A percentile compares a stretch with the other conserved stretches of the same genome.
Evolutionary conservation across 2,113 vertebrate species (phyloP).

Genomic region (Centrocercus urophasianus): DNA sequence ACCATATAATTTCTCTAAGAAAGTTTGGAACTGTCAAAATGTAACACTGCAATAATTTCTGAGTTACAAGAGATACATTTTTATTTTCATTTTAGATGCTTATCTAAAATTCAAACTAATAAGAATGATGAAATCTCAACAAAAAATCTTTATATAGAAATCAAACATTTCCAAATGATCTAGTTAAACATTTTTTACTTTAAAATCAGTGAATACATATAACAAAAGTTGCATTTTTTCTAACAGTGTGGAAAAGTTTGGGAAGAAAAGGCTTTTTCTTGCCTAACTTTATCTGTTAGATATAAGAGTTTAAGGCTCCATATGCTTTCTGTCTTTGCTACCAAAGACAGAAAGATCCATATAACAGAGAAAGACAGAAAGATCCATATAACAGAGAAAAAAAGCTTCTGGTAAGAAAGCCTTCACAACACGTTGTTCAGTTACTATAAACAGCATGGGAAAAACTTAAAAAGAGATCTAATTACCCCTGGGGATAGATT

Average conservation of each 20-base stretch:
- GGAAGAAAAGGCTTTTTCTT: not conserved
- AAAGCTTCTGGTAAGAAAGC: accelerated
- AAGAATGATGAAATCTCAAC: not conserved
- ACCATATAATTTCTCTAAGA: not conserved
- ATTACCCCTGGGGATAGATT: accelerated
- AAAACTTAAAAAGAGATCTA: accelerated
- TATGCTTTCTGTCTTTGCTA: not conserved
- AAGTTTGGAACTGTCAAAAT: not conserved
- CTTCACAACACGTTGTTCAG: not conserved
- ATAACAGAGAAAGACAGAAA: not conserved
- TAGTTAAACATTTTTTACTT: not conserved
- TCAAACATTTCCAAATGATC: not conserved
- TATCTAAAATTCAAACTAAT: not conserved
- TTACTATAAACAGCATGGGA: accelerated
- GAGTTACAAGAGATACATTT: not conserved
- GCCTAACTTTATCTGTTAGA: not conserved
- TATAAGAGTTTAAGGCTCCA: not conserved
- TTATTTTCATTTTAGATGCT: not conserved
- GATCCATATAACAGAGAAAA: not conserved
- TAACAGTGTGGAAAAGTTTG: not conserved
- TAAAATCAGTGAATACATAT: not conserved
- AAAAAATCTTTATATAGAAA: accelerated
- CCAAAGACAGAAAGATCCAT: no score
- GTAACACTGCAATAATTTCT: not conserved
- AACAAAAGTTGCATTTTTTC: not conserved